Evolutionary conservation across 2,797 vertebrate species (phyloP), one percentile per base, ranked within the genome.

Genomic region (Microctenopoma lineatum): DNA sequence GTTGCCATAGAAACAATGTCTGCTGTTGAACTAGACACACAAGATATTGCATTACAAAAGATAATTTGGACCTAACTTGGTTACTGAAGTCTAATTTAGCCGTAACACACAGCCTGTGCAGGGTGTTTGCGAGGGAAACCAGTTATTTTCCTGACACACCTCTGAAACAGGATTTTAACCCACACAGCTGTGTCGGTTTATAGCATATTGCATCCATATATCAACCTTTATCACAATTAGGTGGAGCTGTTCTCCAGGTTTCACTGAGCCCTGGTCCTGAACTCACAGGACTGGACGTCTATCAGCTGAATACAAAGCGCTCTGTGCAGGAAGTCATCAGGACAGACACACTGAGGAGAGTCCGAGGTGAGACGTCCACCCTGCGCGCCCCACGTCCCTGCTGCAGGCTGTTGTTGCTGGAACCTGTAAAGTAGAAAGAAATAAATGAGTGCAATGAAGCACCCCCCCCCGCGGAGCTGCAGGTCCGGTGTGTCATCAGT

Each of bases 381-480:
- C 14, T 18, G 36, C 27, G 34, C 46, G 10, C 47, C 27, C 55
- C 36, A 39, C 61, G 15, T 7, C 38, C 2, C n/a, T 14, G 60
- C 68, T 25, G 54, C 69, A 10, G 56, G 73, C 53, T 0, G 27
- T 1, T 11, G 29, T 5, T 27, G 44, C 5, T 63, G 57, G 62
- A 41, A 59, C 57, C 26, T 66, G 41, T 21, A 32, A 52, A 73
- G 54, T 2, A 45, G 46, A 47, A 59, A 63, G 46, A 38, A 63
- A 62, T 47, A 70, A 76, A 73, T 52, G 65, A 73, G 55, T 16
- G 57, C 52, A 62, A 50, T 42, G 67, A 58, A 50, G 56, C 14
- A 4, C 13, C 29, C 58, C 46, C 39, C 56, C n/a, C n/a, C n/a
- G 62, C 53, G 46, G 38, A 46, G 54, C 63, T 58, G 56, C 38